Conservation (phyloP, 2,888 invertebrate species). For the Cantharis lateralis region DNA sequence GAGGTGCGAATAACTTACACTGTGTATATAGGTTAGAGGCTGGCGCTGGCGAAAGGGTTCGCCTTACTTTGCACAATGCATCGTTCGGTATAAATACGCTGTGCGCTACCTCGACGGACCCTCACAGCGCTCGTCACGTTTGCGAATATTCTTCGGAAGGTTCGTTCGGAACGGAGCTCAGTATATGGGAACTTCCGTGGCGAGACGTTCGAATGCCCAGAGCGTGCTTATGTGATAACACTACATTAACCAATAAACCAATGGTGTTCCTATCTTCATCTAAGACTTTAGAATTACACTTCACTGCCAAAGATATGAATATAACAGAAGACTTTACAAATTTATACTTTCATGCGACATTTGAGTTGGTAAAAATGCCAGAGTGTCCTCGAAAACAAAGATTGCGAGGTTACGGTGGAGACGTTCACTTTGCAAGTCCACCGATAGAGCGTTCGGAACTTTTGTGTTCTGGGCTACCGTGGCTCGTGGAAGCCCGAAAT, state of each 20-base stretch:
- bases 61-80: constrained; percentile 70
- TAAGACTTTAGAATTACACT: constrained; percentile 74
- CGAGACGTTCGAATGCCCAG: constrained; percentile 70
- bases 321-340: constrained; percentile 82
- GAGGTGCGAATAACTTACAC: constrained; percentile 76
- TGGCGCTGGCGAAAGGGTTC: constrained; percentile 64
- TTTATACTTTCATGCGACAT: constrained; percentile 76
- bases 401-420: constrained; percentile 68
- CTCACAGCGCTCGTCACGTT: constrained; percentile 70
- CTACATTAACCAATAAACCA: constrained; percentile 62
- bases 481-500: constrained; percentile 78
- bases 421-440: constrained; percentile 68
- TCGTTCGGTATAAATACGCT: constrained; percentile 70
- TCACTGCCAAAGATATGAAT: constrained; percentile 73
- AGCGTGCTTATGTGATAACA: constrained; percentile 82
- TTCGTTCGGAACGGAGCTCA: constrained; percentile 59
- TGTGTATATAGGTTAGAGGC: constrained; percentile 80
- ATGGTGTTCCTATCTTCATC: constrained; percentile 69
- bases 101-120: constrained; percentile 73
- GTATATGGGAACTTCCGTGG: constrained; percentile 74
- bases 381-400: constrained; percentile 70
- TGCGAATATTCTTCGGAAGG: constrained; percentile 56
- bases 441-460: constrained; percentile 64
- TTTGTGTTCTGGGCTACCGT: constrained; percentile 77
- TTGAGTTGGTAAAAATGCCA: constrained; percentile 67